These are phyloP conservation scores for Penaeus chinensis DNA, from an alignment of 1,140 invertebrate species.

Conservation along the genomic window DNA sequence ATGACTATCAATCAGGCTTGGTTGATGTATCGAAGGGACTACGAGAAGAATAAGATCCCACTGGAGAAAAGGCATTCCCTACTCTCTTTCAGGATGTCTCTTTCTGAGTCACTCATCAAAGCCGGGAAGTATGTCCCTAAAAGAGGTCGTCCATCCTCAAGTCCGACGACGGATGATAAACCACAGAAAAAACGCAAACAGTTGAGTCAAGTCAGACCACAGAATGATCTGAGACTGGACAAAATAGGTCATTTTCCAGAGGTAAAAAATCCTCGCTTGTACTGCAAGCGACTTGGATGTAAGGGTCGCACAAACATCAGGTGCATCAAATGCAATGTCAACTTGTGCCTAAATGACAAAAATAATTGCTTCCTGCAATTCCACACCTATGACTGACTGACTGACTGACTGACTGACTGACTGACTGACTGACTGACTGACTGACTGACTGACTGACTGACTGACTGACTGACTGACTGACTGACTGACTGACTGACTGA, in stretches of 20 bases:
- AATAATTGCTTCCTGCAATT: constrained; percentile 50
- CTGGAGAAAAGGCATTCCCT: constrained; percentile 34
- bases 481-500: too few species aligned
- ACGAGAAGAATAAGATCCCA: constrained; percentile 42
- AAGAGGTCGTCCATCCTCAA: constrained; percentile 25
- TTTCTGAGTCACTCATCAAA: constrained; percentile 38
- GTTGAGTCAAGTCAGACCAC: constrained; percentile 28
- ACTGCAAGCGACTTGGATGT: constrained; percentile 44
- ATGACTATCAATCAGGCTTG: constrained; percentile 66
- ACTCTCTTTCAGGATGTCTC: constrained; percentile 23
- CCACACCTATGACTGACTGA: constrained; percentile 48
- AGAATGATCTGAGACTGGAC: constrained; percentile 51
- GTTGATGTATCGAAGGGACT: constrained; percentile 65
- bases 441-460: too few species aligned
- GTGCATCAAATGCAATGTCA: constrained; percentile 60
- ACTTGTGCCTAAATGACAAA: constrained; percentile 51
- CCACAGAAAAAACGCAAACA: constrained; percentile 14
- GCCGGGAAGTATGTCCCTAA: constrained; percentile 21
- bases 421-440: too few species aligned
- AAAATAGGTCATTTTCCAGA: constrained; percentile 47
- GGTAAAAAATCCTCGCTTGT: constrained; percentile 40
- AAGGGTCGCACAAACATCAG: constrained; percentile 40
- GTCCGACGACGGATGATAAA: constrained; percentile 1
- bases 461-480: too few species aligned
- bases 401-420: too few species aligned